phyloP scores from a whole-genome alignment of 2,797 vertebrate genomes.

The Aeoliscus strigatus region DNA sequence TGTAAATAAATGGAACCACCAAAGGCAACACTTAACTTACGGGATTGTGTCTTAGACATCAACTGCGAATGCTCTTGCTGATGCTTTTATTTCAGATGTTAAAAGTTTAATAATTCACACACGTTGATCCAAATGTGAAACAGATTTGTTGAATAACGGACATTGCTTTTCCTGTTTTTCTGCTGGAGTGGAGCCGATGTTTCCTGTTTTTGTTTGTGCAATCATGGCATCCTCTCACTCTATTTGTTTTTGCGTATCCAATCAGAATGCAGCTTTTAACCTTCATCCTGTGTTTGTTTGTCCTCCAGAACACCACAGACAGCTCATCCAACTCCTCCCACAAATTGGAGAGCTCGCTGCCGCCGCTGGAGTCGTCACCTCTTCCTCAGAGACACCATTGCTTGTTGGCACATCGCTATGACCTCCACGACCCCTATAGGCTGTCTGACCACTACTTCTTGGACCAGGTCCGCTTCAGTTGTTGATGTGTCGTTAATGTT shows the following conservation, averaged over 20 bases:
- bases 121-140: constrained; percentile 27
- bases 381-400: constrained; percentile 84
- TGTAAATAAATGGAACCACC: not conserved
- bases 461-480: constrained; percentile 96
- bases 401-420: constrained; percentile 82
- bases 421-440: constrained; percentile 83
- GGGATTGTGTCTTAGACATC: no score
- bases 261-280: constrained; percentile 36
- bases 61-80: not conserved
- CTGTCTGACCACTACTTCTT: constrained; percentile 86
- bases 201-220: constrained; percentile 73
- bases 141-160: constrained; percentile 28
- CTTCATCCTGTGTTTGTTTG: constrained; percentile 66
- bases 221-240: constrained; percentile 29
- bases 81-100: constrained; percentile 19
- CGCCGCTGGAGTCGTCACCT: constrained; percentile 85
- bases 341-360: constrained; percentile 84
- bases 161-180: constrained; percentile 61
- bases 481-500: no score
- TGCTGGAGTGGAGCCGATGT: constrained; percentile 29
- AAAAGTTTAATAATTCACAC: constrained; percentile 9
- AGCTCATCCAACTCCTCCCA: constrained; percentile 98
- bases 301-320: constrained; percentile 87
- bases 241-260: constrained; percentile 51
- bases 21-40: not conserved